A percentile compares a stretch with the other conserved stretches of the same genome.
Evolutionary conservation across 2,113 vertebrate genomes (phyloP).

Genomic region (Tympanuchus pallidicinctus): DNA sequence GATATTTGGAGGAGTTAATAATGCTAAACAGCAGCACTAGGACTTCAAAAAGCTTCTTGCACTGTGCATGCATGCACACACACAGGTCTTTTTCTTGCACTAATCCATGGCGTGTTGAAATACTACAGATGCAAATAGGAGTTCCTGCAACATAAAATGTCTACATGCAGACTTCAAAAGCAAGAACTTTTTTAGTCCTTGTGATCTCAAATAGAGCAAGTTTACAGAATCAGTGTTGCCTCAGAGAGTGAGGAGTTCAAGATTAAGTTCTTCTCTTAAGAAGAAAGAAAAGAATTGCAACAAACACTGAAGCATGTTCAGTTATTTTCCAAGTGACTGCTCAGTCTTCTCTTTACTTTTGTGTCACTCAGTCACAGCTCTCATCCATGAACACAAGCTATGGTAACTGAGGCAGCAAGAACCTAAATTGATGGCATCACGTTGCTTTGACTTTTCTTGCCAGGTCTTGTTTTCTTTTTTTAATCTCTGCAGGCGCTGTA

Average conservation of each 20-base stretch:
- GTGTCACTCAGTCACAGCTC: neutral
- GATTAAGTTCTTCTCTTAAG: neutral
- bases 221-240: neutral
- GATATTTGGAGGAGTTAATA: neutral
- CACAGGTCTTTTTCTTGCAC: neutral
- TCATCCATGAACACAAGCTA: neutral
- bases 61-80: fast-evolving
- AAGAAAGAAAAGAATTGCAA: neutral
- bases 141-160: neutral
- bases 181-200: neutral
- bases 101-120: neutral
- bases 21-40: neutral
- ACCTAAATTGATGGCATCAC: neutral
- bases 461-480: neutral
- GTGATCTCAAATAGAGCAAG: neutral
- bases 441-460: neutral
- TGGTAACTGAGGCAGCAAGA: conserved; percentile 9
- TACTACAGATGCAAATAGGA: fast-evolving
- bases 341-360: neutral
- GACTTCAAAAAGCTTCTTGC: neutral
- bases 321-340: conserved; percentile 27
- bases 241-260: neutral
- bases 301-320: neutral
- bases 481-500: neutral
- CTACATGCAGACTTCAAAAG: fast-evolving